phyloP scores from a whole-genome alignment of 1,140 invertebrate genomes.

The Tachypleus tridentatus region DNA sequence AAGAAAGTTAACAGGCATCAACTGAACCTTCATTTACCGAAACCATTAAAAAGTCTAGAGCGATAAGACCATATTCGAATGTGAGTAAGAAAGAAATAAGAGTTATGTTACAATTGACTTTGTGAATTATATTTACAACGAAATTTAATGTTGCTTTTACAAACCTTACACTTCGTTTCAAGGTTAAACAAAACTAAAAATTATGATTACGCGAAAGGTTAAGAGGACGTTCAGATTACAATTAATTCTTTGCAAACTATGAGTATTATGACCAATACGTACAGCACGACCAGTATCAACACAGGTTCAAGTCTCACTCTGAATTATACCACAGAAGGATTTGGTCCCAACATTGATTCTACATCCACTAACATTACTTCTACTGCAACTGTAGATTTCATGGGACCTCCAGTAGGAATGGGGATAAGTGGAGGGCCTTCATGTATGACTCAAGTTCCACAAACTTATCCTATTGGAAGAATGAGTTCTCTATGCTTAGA shows the following conservation, averaged over 20 bases:
- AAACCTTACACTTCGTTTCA: too few relatives aligned
- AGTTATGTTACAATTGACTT: too few relatives aligned
- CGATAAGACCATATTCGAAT: too few relatives aligned
- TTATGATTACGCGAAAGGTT: too few relatives aligned
- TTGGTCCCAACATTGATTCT: constrained; percentile 48
- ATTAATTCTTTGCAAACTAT: neutral
- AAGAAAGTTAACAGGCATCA: too few relatives aligned
- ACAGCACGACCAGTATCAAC: constrained; percentile 47
- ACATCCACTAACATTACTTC: constrained; percentile 41
- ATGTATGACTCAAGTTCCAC: constrained; percentile 51
- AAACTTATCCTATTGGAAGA: constrained; percentile 30
- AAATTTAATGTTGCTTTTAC: too few relatives aligned
- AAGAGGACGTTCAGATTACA: too few relatives aligned
- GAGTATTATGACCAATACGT: constrained; percentile 23
- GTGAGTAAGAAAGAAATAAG: too few relatives aligned
- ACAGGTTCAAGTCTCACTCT: constrained; percentile 26
- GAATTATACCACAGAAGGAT: constrained; percentile 41
- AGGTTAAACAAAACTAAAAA: too few relatives aligned
- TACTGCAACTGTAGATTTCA: constrained; percentile 23
- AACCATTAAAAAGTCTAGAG: too few relatives aligned
- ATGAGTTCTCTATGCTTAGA: constrained; percentile 35
- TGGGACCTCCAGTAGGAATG: constrained; percentile 33
- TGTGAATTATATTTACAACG: too few relatives aligned
- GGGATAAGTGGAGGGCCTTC: constrained; percentile 36
- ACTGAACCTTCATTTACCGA: too few relatives aligned